Conservation (phyloP, 2,888 invertebrate species). For the Rhyacophila evoluta region DNA sequence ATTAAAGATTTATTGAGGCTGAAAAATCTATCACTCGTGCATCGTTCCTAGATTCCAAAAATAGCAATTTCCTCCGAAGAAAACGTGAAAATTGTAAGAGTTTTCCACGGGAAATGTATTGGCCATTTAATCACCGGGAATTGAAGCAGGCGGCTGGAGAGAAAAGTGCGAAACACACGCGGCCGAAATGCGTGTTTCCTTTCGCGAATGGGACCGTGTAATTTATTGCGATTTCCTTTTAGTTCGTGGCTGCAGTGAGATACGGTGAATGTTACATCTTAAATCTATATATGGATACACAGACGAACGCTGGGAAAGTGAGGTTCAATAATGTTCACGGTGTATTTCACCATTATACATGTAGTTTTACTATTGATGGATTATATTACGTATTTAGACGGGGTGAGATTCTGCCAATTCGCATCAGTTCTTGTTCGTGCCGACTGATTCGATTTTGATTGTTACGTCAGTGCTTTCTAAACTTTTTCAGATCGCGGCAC, state of each 20-base stretch:
- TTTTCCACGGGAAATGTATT: not conserved
- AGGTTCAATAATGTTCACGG: too few species aligned
- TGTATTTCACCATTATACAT: not conserved
- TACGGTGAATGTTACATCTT: not conserved
- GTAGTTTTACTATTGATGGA: not conserved
- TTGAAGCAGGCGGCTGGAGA: not conserved
- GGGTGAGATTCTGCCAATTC: too few species aligned
- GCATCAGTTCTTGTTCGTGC: too few species aligned
- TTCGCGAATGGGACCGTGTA: not conserved
- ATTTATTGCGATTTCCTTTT: conserved; percentile 7
- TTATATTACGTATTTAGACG: too few species aligned
- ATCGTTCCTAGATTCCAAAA: not conserved
- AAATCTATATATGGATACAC: not conserved
- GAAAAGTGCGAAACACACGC: not conserved
- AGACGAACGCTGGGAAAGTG: too few species aligned
- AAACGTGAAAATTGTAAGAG: conserved; percentile 16
- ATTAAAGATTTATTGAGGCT: too few species aligned
- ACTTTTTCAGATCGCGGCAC: too few species aligned
- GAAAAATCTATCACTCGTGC: not conserved
- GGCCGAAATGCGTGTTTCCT: not conserved
- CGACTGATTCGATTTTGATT: too few species aligned
- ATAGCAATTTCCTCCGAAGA: not conserved
- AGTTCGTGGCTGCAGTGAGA: not conserved
- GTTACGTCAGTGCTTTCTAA: too few species aligned
- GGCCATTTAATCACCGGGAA: conserved; percentile 9